Base-by-base conservation (phyloP, 35 echinoderm and acorn worm species). In the Lytechinus variegatus region DNA sequence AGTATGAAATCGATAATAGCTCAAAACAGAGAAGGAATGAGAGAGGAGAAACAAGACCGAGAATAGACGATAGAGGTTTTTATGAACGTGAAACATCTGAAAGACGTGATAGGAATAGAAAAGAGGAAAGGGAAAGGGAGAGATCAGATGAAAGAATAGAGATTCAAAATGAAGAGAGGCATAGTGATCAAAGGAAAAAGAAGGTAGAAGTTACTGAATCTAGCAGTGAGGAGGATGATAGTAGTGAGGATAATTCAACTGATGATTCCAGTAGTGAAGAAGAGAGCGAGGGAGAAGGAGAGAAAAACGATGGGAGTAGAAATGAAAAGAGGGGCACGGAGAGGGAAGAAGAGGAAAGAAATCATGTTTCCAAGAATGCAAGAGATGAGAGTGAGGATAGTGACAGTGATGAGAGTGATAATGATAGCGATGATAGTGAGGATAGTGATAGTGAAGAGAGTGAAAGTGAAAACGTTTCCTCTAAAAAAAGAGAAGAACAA, bases 31-130 rank as follows among this genome's bases (percentile, higher is more conserved):
- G 44, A 92, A 21, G 66, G 27, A 28, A 71, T 55, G 52, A 52
- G 60, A 60, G 58, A 72, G 58, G 27, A 92, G 27, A 52, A 52
- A 13, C 8, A 87, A 61, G 29, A 57, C 27, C 10, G 6, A 56
- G 55, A 72, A 93, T 10, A 52, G 95, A 92, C 3, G 54, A 33
- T 28, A 91, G 61, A 96, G 54, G 54, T 44, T 11, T 28, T 53
- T 51, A 9, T 24, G 11, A 54, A 8, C 16, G 61, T 27, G 91
- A 66, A 12, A 52, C n/a, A 33, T 87, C 12, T 9, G 90, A 28
- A 95, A 90, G 88, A 90, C 88, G 21, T 52, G 27, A 93, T 24
- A 56, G 44, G 57, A 13, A 91, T 13, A 92, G 56, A 10, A 91
- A 19, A 53, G 91, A 53, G 13, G n/a, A 96, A 44, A 12, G 16